Percentiles rank a stretch among this genome's conserved stretches.
phyloP scores from a whole-genome alignment of 53 echinoderm and acorn worm genomes.

The Stichopus horrens region DNA sequence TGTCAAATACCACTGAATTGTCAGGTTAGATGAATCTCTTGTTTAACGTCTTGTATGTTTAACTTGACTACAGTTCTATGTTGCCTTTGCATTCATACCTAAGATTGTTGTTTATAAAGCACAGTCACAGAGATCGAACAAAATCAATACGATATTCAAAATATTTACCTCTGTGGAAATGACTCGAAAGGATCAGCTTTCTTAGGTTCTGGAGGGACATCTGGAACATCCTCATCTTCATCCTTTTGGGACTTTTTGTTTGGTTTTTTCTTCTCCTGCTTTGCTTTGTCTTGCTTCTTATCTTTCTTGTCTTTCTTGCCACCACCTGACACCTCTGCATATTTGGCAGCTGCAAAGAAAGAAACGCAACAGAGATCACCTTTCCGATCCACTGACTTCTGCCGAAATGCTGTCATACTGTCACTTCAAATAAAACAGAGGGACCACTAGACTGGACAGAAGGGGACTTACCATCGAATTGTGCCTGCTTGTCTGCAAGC shows the following conservation, averaged over 20 bases:
- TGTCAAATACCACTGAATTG: no score
- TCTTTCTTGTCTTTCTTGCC: constrained; percentile 80
- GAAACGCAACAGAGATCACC: not conserved
- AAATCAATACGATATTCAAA: not conserved
- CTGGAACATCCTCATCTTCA: constrained; percentile 55
- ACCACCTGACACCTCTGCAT: constrained; percentile 75
- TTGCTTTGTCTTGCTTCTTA: constrained; percentile 48
- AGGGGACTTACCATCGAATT: constrained; percentile 84
- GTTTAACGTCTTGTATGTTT: no score
- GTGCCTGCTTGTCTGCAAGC: constrained; percentile 85
- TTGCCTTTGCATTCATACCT: no score
- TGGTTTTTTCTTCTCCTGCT: constrained; percentile 35
- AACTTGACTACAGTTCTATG: no score
- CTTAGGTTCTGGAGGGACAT: constrained; percentile 61
- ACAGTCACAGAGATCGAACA: not conserved
- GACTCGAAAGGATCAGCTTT: constrained; percentile 71
- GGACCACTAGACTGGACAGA: no score
- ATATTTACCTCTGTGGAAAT: constrained; percentile 60
- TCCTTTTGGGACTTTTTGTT: constrained; percentile 48
- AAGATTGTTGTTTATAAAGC: no score
- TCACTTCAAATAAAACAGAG: no score
- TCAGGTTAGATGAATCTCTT: no score
- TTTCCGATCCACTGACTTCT: no score
- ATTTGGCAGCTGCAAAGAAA: constrained; percentile 70
- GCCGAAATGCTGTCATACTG: no score